A percentile compares a stretch with the other conserved stretches of the same genome.
phyloP scores from a whole-genome alignment of 1,140 invertebrate species.

The Pentalonia nigronervosa region DNA sequence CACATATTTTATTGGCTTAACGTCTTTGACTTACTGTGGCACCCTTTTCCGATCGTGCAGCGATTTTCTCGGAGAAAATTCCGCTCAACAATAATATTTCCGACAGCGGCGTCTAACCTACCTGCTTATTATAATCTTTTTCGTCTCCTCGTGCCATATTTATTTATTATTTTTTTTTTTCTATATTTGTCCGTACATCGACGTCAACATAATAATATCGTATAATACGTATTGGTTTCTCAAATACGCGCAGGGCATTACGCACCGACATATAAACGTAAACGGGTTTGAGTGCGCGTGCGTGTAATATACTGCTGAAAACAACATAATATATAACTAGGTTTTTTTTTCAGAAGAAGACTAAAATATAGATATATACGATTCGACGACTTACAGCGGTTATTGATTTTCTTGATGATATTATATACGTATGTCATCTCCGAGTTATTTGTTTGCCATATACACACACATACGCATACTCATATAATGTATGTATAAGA shows the following conservation, averaged over 20 bases:
- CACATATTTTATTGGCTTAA: not conserved
- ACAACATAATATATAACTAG: not conserved
- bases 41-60: not conserved
- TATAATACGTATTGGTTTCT: not conserved
- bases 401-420: not conserved
- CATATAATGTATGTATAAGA: not conserved
- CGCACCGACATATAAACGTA: not conserved
- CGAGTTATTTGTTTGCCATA: no score
- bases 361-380: not conserved
- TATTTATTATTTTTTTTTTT: not conserved
- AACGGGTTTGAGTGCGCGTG: not conserved
- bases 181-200: not conserved
- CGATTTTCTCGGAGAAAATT: not conserved
- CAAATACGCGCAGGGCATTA: not conserved
- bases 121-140: not conserved
- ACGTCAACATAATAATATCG: not conserved
- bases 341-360: not conserved
- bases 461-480: not conserved
- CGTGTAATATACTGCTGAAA: not conserved
- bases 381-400: not conserved
- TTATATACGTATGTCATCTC: not conserved
- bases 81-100: not conserved
- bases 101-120: not conserved
- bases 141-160: not conserved
- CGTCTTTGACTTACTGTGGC: not conserved